Base-by-base conservation (phyloP, 1,140 invertebrate genomes). In the Drosophila takahashii region DNA sequence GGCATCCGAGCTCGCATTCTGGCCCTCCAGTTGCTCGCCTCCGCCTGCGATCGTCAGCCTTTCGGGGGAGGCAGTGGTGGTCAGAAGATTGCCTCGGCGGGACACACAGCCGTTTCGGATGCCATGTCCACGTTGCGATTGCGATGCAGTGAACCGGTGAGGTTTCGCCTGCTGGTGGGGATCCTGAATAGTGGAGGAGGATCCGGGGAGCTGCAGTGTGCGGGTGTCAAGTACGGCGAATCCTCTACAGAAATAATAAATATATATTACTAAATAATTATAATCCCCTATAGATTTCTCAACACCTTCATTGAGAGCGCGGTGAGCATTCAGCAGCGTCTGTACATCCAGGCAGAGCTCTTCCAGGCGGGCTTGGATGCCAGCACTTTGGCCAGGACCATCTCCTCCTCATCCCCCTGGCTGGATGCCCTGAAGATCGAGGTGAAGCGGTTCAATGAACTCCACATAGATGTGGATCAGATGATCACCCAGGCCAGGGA, bases 311-410 rank as follows among this genome's bases (percentile, higher is more conserved):
- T 98, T 13, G 94, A 95, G 66, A 96, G 96, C 8, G 95, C 96
- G 0, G 95, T 95, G 0, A 94, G 94, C 16, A 93, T 95, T 0
- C 96, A 97, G 79, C 94, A 96, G 34, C 95, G 95, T 69, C 94
- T 99, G 9, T 98, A 98, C 91, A 95, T 98, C 47, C 98, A 99
- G 93, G 96, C 97, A 7, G 97, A 98, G 92, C 92, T 98, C 27
- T 95, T 96, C 77, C 96, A 97, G 90, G 97, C 97, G 16, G 97
- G 97, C 8, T 94, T 97, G 52, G 96, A 97, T 78, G 93, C 95
- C 6, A 92, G 94, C 29, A 93, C 93, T 36, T 92, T 98, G 32
- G 94, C 95, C 85, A 73, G 94, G 92, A 93, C 93, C 58, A 92
- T 94, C 34, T 92, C 93, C 15, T 92, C 93, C 42, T 94, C 93